phyloP scores from a whole-genome alignment of 1,140 invertebrate species.

The Cotesia vestalis region DNA sequence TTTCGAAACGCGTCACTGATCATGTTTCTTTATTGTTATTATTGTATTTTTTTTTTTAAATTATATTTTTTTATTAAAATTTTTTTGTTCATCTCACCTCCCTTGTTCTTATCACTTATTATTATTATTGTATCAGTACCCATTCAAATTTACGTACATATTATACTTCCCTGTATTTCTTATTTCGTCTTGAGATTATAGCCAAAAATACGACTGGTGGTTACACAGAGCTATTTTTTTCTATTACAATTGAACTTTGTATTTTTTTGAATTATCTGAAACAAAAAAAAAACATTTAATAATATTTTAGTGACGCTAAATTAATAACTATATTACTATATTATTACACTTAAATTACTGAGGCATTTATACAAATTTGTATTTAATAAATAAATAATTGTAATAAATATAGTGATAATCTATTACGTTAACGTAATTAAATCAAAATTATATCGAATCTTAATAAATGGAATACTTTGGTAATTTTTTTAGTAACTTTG shows the following conservation, averaged over 20 bases:
- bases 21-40: background rate
- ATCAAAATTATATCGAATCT: background rate
- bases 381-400: background rate
- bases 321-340: constrained; percentile 17
- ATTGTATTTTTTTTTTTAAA: constrained; percentile 4
- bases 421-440: background rate
- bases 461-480: no score
- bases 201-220: constrained; percentile 64
- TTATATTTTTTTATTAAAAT: background rate
- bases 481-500: no score
- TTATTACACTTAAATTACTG: background rate
- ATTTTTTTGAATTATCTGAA: no score
- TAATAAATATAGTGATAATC: background rate
- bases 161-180: constrained; percentile 35
- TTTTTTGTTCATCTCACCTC: background rate
- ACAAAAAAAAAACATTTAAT: no score
- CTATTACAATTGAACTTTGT: constrained; percentile 3
- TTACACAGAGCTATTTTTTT: constrained; percentile 61
- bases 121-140: background rate
- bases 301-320: background rate
- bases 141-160: constrained; percentile 8
- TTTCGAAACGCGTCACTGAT: background rate
- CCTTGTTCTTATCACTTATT: background rate
- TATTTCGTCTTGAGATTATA: constrained; percentile 61
- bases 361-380: constrained; percentile 1